These are phyloP conservation scores for Athripsodes cinereus DNA, from an alignment of 2,888 invertebrate genomes.

Conservation along the genomic window DNA sequence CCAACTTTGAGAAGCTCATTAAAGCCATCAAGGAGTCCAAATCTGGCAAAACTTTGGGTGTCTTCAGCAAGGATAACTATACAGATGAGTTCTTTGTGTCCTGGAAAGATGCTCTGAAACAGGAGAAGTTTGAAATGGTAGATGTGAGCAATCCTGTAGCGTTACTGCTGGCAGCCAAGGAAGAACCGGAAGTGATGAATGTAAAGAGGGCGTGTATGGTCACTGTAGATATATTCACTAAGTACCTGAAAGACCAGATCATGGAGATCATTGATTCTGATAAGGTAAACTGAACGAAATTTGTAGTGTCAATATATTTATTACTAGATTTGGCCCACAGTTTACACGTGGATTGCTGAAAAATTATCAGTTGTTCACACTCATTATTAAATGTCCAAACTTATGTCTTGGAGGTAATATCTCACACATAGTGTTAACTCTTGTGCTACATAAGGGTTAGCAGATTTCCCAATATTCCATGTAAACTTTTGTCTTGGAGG, in stretches of 20 bases:
- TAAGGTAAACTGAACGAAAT: slow-evolving; percentile 64
- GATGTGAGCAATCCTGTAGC: slow-evolving; percentile 85
- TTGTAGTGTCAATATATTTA: too few species aligned
- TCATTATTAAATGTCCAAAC: too few species aligned
- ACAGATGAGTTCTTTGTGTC: slow-evolving; percentile 89
- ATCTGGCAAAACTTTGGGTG: slow-evolving; percentile 81
- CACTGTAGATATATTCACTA: slow-evolving; percentile 91
- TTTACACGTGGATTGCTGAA: too few species aligned
- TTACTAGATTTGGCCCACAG: too few species aligned
- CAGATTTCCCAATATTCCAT: too few species aligned
- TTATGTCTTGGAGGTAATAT: too few species aligned
- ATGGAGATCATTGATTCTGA: slow-evolving; percentile 99
- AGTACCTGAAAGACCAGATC: slow-evolving; percentile 94
- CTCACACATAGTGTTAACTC: too few species aligned
- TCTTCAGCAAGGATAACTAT: slow-evolving; percentile 90
- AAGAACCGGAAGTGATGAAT: slow-evolving; percentile 83
- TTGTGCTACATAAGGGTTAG: too few species aligned
- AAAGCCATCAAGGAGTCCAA: slow-evolving; percentile 81
- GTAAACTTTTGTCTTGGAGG: too few species aligned
- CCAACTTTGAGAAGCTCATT: slow-evolving; percentile 74
- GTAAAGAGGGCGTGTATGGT: slow-evolving; percentile 91
- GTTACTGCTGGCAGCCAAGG: slow-evolving; percentile 88
- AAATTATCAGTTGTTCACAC: too few species aligned
- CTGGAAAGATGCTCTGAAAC: slow-evolving; percentile 77
- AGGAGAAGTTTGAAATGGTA: slow-evolving; percentile 73